Base-by-base conservation (phyloP, 2,888 invertebrate genomes). In the Fabriciana adippe region DNA sequence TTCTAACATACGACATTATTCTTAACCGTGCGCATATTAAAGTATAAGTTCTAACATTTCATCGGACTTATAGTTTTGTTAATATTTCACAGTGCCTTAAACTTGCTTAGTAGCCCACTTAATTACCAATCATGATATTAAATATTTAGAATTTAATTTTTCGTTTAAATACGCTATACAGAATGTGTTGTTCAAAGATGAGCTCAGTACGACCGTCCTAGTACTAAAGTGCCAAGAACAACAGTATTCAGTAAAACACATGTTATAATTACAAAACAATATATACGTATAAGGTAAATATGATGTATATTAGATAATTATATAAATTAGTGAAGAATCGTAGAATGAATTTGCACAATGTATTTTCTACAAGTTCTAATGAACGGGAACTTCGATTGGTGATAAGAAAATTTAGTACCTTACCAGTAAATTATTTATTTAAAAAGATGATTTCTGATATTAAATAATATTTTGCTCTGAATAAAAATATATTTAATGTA, bases 71-170 rank as follows among this genome's bases (percentile, higher is more conserved):
- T 6, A 56, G 62, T 65, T 70, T 74, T 69, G 74, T 72, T 76
- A 71, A 75, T 73, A 77, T 50, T 68, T 64, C 57, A 57, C 74
- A 76, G 83, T 83, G 83, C 83, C 83, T 83, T 83, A 82, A 70
- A 72, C 67, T 76, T 65, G 64, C 73, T 74, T 55, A 67, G 72
- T 70, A 66, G 68, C 66, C 70, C 56, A 68, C 41, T 53, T 61
- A 35, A 67, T 68, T 71, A 66, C 62, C 67, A 66, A 54, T 60
- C 66, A 67, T 72, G 67, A 68, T 72, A 68, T 71, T 73, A 45
- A 55, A 59, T 18, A 35, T 48, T 41, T 55, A 66, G 60, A 60
- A 60, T 48, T 50, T 55, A 31, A 47, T 50, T 64, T n/a, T 48
- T 18, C 60, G 54, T 66, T 21, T 41, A 41, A 41, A 45, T 55